Percentiles rank a stretch among this genome's conserved stretches.
These are phyloP conservation scores for Podocnemis expansa DNA, from an alignment of 2,113 vertebrate genomes.

Conservation along the genomic window DNA sequence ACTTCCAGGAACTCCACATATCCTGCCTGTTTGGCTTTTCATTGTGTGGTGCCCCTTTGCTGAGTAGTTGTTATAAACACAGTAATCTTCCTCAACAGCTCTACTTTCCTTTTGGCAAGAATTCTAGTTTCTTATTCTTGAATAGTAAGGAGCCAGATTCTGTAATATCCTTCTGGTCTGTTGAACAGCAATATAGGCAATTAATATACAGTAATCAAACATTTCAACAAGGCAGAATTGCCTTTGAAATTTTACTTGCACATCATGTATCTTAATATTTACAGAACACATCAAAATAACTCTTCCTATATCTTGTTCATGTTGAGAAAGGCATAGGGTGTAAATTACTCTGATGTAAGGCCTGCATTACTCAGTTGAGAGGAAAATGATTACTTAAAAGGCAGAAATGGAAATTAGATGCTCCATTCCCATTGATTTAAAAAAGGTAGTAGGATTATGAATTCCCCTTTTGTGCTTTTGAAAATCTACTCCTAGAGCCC, in stretches of 20 bases:
- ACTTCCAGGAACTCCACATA: neutral
- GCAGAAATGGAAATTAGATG: neutral
- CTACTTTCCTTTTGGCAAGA: neutral
- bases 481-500: neutral
- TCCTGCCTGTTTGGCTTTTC: neutral
- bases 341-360: constrained; percentile 8
- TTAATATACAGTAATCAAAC: constrained; percentile 27
- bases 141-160: constrained; percentile 21
- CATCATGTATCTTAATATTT: constrained; percentile 43
- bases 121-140: constrained; percentile 44
- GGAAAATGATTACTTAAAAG: neutral
- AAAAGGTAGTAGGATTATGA: neutral
- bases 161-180: neutral
- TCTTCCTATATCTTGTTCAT: constrained; percentile 1
- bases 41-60: rapidly evolving
- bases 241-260: neutral
- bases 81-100: neutral
- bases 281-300: neutral
- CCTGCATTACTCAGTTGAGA: neutral
- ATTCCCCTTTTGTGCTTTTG: neutral
- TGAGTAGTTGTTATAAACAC: neutral
- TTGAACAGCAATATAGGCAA: constrained; percentile 10
- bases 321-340: neutral
- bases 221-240: constrained; percentile 14
- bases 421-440: neutral